Evolutionary conservation across 2,113 vertebrate species (phyloP).

Genomic region (Atherinomorus stipes): DNA sequence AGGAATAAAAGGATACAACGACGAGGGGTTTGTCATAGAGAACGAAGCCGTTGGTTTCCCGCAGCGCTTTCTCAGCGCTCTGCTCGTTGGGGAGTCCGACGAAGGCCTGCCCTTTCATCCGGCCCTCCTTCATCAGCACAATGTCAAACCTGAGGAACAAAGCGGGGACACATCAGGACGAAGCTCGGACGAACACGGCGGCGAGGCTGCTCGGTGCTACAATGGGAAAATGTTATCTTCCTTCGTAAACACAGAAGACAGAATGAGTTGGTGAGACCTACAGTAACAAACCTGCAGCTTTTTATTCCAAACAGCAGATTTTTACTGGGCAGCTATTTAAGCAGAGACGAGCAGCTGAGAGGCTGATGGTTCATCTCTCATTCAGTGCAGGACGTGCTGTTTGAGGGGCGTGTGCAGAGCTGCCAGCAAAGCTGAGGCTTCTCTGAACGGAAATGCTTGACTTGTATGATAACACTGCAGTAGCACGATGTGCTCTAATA

Average conservation of each 20-base stretch:
- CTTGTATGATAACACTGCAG: no score
- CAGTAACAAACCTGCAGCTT: conserved; percentile 15
- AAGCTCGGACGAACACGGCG: not conserved
- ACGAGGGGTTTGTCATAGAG: conserved; percentile 95
- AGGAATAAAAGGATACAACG: conserved; percentile 92
- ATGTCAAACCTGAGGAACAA: conserved; percentile 91
- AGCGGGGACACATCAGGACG: conserved; percentile 39
- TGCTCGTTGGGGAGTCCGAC: conserved; percentile 94
- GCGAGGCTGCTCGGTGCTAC: not conserved
- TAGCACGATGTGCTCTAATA: no score
- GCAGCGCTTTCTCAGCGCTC: conserved; percentile 92
- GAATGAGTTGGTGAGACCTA: not conserved
- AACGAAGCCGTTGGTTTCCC: conserved; percentile 94
- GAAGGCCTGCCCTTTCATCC: conserved; percentile 99
- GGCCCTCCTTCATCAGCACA: conserved; percentile 96
- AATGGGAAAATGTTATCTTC: conserved; percentile 6
- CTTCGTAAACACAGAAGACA: not conserved
- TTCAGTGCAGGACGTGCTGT: not conserved
- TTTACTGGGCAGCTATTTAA: not conserved
- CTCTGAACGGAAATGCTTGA: no score
- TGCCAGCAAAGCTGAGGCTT: no score
- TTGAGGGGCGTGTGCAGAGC: not conserved
- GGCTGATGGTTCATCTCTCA: not conserved
- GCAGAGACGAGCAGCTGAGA: not conserved
- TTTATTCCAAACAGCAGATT: not conserved